Evolutionary conservation across 2,113 vertebrate species (phyloP).

Genomic region (Sinocyclocheilus anshuiensis): DNA sequence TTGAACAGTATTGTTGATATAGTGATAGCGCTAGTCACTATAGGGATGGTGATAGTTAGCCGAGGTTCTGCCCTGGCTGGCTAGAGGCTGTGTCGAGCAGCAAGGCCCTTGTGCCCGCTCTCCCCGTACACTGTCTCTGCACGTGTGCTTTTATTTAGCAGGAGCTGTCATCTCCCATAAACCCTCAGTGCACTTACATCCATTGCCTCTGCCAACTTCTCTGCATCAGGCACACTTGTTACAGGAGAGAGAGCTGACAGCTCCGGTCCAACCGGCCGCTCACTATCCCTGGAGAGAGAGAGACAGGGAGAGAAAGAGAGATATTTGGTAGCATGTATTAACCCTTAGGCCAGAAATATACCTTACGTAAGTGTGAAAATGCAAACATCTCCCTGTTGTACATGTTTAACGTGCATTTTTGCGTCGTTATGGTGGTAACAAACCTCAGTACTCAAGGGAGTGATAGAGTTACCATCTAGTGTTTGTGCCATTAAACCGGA

Average conservation of each 20-base stretch:
- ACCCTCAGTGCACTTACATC: constrained; percentile 70
- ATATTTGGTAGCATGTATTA: constrained; percentile 36
- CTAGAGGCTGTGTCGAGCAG: constrained; percentile 40
- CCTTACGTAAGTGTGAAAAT: not conserved
- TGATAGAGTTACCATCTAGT: not conserved
- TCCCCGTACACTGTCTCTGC: constrained; percentile 56
- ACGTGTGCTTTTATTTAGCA: constrained; percentile 72
- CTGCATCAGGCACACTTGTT: constrained; percentile 73
- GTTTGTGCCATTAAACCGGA: not conserved
- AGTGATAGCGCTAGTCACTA: constrained; percentile 35
- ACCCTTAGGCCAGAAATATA: constrained; percentile 21
- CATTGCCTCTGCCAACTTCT: constrained; percentile 72
- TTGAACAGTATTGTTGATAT: constrained; percentile 22
- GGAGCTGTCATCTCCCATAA: constrained; percentile 78
- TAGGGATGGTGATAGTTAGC: constrained; percentile 44
- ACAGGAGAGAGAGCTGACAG: constrained; percentile 68
- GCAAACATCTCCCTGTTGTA: not conserved
- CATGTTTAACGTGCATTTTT: not conserved
- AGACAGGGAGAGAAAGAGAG: constrained; percentile 40
- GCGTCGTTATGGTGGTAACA: not conserved
- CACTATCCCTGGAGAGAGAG: constrained; percentile 45
- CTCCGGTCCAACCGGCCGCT: constrained; percentile 58
- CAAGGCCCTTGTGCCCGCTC: constrained; percentile 53
- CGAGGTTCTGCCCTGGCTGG: constrained; percentile 46
- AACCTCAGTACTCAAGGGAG: not conserved